phyloP scores from a whole-genome alignment of 2,797 vertebrate genomes.

The Nannoperca obscura region DNA sequence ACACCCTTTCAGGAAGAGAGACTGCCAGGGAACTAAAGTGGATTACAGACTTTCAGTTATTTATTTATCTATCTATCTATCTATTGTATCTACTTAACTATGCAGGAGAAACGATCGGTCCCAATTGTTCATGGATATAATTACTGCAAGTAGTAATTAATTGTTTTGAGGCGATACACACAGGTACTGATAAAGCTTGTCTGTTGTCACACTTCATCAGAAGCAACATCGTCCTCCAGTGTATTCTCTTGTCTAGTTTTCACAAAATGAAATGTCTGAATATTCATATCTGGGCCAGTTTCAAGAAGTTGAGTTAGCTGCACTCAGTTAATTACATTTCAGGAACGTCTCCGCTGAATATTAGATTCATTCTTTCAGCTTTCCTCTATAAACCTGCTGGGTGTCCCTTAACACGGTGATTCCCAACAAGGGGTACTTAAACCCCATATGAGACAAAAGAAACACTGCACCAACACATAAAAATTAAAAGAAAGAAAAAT shows the following conservation, averaged over 20 bases:
- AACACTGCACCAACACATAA: background rate
- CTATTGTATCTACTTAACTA: conserved; percentile 1
- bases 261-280: conserved; percentile 18
- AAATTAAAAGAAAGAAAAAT: background rate
- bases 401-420: background rate
- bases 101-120: background rate
- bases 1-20: conserved; percentile 8
- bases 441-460: background rate
- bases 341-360: conserved; percentile 21
- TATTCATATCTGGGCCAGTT: conserved; percentile 26
- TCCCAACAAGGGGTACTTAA: background rate
- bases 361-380: conserved; percentile 8
- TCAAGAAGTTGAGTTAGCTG: conserved; percentile 23
- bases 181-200: background rate
- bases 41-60: background rate
- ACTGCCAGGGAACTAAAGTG: conserved; percentile 8
- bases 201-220: background rate
- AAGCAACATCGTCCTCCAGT: conserved; percentile 5
- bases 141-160: conserved; percentile 14
- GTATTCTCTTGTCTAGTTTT: background rate
- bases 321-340: conserved; percentile 44
- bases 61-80: background rate
- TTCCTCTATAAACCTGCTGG: background rate
- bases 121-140: background rate
- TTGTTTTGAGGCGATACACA: background rate